phyloP scores from a whole-genome alignment of 2,113 vertebrate species.

The Dinomys branickii region DNA sequence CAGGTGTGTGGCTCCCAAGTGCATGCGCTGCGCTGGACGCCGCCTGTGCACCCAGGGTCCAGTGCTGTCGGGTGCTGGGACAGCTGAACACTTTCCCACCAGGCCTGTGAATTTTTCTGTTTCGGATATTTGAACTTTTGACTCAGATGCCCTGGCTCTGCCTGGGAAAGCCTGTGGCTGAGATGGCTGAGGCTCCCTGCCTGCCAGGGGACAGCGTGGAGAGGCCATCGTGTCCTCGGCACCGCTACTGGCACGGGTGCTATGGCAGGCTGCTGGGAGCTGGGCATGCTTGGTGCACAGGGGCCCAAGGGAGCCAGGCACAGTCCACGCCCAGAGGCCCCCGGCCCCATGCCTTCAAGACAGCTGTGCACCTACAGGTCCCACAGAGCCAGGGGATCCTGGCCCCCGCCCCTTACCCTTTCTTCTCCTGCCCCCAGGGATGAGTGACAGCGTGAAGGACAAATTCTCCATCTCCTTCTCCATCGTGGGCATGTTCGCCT shows the following conservation, averaged over 20 bases:
- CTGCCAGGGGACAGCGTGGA: fast-evolving
- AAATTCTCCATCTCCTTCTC: conserved; percentile 97
- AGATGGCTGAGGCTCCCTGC: neutral
- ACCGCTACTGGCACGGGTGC: neutral
- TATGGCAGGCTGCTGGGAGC: neutral
- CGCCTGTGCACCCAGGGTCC: neutral
- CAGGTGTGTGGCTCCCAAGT: fast-evolving
- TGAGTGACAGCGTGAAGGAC: conserved; percentile 95
- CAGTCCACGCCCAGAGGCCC: neutral
- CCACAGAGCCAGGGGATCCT: neutral
- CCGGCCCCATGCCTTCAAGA: too few relatives aligned
- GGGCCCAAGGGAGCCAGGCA: neutral
- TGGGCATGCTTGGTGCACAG: neutral
- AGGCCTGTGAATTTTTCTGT: neutral
- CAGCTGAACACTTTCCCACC: neutral
- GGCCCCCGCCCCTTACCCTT: neutral
- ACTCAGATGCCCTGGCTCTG: neutral
- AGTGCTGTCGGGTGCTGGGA: neutral
- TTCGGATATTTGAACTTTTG: neutral
- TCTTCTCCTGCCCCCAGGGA: conserved; percentile 84
- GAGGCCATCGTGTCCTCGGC: neutral
- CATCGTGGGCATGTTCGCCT: conserved; percentile 99
- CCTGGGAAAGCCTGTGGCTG: neutral
- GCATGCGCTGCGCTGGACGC: neutral
- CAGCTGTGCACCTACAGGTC: too few relatives aligned